phyloP scores from a whole-genome alignment of 2,888 invertebrate genomes.

The Torymus auratus region DNA sequence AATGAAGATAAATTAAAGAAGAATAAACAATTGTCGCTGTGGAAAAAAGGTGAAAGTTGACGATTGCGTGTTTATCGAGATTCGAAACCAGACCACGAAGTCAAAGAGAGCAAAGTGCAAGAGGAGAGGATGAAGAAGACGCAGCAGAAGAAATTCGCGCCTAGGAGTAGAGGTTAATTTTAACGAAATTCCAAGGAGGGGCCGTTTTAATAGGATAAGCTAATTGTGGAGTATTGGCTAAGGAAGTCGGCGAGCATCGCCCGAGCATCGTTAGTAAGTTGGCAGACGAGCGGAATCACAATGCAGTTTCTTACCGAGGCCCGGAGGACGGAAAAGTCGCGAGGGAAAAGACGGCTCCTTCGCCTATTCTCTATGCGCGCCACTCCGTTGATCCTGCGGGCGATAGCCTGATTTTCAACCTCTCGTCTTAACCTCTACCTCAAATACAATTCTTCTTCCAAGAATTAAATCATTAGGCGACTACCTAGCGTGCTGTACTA shows the following conservation, averaged over 20 bases:
- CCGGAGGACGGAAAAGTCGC: slow-evolving; percentile 34
- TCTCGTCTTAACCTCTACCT: background rate
- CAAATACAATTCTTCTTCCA: background rate
- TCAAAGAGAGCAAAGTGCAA: slow-evolving; percentile 57
- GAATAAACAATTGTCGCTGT: background rate
- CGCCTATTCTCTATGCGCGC: slow-evolving; percentile 67
- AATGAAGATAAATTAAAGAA: too few relatives aligned
- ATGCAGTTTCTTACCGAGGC: slow-evolving; percentile 68
- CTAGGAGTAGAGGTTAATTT: slow-evolving; percentile 67
- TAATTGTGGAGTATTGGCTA: slow-evolving; percentile 77
- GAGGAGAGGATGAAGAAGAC: slow-evolving; percentile 50
- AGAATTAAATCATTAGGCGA: slow-evolving; percentile 25
- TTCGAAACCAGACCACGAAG: slow-evolving; percentile 65
- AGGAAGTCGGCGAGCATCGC: slow-evolving; percentile 68
- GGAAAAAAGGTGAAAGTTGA: slow-evolving; percentile 47
- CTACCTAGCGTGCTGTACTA: too few relatives aligned
- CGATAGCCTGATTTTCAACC: slow-evolving; percentile 42
- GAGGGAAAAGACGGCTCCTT: slow-evolving; percentile 50
- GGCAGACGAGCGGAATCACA: slow-evolving; percentile 74
- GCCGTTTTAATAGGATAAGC: slow-evolving; percentile 76
- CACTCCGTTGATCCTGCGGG: slow-evolving; percentile 65
- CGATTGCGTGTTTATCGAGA: slow-evolving; percentile 58
- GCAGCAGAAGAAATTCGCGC: slow-evolving; percentile 63
- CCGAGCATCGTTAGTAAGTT: slow-evolving; percentile 73
- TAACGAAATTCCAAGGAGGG: slow-evolving; percentile 73